Evolutionary conservation across 2,888 invertebrate species (phyloP), one percentile per base, ranked within the genome.

Genomic region (Syrphus vitripennis): DNA sequence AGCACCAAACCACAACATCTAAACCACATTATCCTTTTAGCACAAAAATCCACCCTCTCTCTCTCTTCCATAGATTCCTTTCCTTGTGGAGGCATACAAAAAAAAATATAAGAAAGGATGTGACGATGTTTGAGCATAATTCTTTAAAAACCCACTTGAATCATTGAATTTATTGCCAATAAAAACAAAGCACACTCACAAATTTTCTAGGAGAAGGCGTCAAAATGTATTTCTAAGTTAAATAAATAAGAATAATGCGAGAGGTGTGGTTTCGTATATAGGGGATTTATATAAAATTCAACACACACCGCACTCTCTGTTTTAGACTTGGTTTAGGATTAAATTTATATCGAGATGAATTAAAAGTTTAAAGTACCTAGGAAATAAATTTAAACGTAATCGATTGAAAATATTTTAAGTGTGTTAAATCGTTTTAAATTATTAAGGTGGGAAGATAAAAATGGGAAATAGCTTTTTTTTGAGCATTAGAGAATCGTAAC

Each of bases 141-240:
- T 45, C 14, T 45, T 16, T 4, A 45, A 77, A 78, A 55, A 16
- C 57, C 69, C 48, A 31, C 31, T 53, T 34, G 53, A 78, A 69
- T 83, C 42, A 55, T 63, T 26, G 12, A 70, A 75, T 83, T 83
- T 83, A 83, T 83, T 70, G 74, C 19, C 75, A 75, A 75, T 75
- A 65, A 65, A 79, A 75, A 19, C 61, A 45, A 59, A 77, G 77
- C 48, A 82, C 48, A 57, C 82, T 50, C 63, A 37, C 34, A 63
- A 53, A 75, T 37, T 45, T 63, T 45, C 45, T 24, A 45, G 48
- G 42, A 71, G 53, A 34, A 72, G 71, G 71, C 82, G 65, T 82
- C 82, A 76, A 76, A 76, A 70, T 57, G 55, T 65, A 45, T 55
- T 59, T 50, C 45, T 50, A 1, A 26, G 53, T 55, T 40, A 63